Percentiles rank a stretch among this genome's conserved stretches.
Conservation (phyloP, 2,797 vertebrate species). For the Huso huso region DNA sequence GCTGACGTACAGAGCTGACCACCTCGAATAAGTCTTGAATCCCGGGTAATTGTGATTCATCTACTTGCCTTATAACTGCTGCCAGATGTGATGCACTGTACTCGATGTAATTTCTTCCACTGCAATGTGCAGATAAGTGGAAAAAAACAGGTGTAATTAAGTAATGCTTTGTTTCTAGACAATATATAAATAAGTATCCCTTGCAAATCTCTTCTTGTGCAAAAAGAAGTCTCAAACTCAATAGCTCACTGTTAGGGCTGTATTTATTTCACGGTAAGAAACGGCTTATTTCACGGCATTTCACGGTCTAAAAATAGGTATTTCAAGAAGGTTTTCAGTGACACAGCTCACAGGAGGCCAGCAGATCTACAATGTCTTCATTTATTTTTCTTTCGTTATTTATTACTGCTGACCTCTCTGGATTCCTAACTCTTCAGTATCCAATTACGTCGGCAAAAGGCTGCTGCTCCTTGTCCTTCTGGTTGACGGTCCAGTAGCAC, state of each 20-base stretch:
- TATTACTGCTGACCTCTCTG: neutral
- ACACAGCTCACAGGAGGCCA: neutral
- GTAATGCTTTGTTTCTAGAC: neutral
- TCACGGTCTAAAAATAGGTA: neutral
- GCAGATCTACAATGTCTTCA: neutral
- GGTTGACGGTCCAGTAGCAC: too few species aligned
- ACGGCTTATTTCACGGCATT: neutral
- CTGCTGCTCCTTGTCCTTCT: too few species aligned
- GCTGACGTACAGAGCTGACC: neutral
- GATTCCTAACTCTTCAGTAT: neutral
- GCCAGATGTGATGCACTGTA: neutral
- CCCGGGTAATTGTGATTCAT: neutral
- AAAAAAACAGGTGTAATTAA: neutral
- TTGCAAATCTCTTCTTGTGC: too few species aligned
- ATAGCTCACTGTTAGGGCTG: too few species aligned
- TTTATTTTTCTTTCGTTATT: conserved; percentile 7
- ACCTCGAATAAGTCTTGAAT: neutral
- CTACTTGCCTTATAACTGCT: neutral
- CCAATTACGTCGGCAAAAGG: too few species aligned
- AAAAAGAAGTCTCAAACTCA: too few species aligned
- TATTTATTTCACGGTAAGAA: too few species aligned
- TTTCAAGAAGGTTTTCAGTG: neutral
- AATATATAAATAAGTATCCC: neutral
- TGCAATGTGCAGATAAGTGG: neutral
- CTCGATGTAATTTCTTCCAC: neutral